These are phyloP conservation scores for Melipona quadrifasciata DNA, from an alignment of 1,140 invertebrate genomes.

Conservation along the genomic window DNA sequence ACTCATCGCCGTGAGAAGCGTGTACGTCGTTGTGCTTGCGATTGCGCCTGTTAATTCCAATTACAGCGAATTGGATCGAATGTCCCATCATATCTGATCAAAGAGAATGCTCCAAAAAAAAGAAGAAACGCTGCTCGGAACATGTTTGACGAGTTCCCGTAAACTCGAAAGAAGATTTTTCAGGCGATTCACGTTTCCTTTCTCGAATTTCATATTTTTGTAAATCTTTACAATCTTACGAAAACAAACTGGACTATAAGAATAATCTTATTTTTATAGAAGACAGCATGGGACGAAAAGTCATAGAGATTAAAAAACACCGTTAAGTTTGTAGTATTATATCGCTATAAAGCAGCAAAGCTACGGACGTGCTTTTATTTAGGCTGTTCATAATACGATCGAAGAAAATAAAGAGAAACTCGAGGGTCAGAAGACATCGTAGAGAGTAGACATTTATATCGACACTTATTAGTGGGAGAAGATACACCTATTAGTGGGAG, in stretches of 20 bases:
- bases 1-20: slow-evolving; percentile 81
- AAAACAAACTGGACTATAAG: neutral
- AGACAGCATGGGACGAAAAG: neutral
- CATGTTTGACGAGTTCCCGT: slow-evolving; percentile 19
- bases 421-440: neutral
- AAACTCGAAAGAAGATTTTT: slow-evolving; percentile 8
- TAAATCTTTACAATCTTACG: neutral
- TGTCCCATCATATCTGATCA: slow-evolving; percentile 4
- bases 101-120: slow-evolving; percentile 5
- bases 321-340: slow-evolving; percentile 19
- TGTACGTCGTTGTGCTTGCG: slow-evolving; percentile 85
- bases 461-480: neutral
- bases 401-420: neutral
- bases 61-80: neutral
- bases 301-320: slow-evolving; percentile 6
- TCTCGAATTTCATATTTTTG: neutral
- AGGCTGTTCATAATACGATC: neutral
- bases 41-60: slow-evolving; percentile 83
- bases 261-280: neutral
- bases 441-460: neutral
- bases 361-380: neutral
- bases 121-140: slow-evolving; percentile 17
- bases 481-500: neutral
- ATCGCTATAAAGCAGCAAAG: neutral
- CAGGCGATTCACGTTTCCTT: neutral